Evolutionary conservation across 2,888 invertebrate species (phyloP), one percentile per base, ranked within the genome.

Genomic region (Campoplex capitator): DNA sequence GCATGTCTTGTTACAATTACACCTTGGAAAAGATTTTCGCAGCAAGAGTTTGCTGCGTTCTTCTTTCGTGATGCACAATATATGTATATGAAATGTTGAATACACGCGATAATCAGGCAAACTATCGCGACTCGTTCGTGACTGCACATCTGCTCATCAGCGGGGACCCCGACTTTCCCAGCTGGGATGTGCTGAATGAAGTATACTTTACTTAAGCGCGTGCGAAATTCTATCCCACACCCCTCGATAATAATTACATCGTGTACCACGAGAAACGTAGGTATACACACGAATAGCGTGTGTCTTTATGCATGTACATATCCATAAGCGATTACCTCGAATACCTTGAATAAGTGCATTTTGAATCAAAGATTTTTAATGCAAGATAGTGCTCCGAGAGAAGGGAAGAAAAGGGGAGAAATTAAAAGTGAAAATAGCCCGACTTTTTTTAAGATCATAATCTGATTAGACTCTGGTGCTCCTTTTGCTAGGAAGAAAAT

Each of bases 91-190:
- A 23, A 28, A 48, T 18, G 75, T 48, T 58, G 32, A 32, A 38
- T 11, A 35, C 35, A 67, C 13, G 51, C 23, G 54, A 67, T 65
- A 81, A 81, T 74, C 62, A 51, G 48, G 68, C 58, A 45, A 45
- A 83, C 18, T 68, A 38, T 70, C 56, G 83, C 75, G 76, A 68
- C 70, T 76, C 38, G 38, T 65, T 70, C 83, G 76, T 82, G 74
- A 67, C 75, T 67, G 48, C 70, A 71, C 83, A 83, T 83, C 83
- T 77, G 83, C 83, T 71, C 77, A 62, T 48, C 70, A 71, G 58
- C 56, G 45, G 35, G 76, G 35, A 23, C 23, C 48, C 80, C 13
- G 45, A 56, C 70, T 79, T 71, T 79, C 70, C 56, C 79, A 71
- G 54, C 70, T 62, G 54, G 45, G 58, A 16, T 58, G 80, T 76